These are phyloP conservation scores for Artemia sinica DNA, from an alignment of 2,888 invertebrate species.

Conservation along the genomic window DNA sequence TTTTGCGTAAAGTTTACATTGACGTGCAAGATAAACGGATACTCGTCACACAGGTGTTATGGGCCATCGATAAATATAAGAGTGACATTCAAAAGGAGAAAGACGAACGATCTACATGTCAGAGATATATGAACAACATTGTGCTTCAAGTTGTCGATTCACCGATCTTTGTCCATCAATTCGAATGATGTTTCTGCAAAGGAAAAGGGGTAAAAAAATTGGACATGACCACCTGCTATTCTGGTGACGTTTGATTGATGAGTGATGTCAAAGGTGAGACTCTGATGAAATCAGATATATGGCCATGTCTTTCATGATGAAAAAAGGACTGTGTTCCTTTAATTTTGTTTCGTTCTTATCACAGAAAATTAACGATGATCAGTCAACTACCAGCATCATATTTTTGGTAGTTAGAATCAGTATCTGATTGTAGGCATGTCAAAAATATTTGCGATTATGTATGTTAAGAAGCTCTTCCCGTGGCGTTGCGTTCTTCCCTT, in stretches of 20 bases:
- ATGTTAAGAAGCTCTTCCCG: too few relatives aligned
- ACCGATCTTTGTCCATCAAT: not conserved
- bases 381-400: too few relatives aligned
- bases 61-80: conserved; percentile 11
- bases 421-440: too few relatives aligned
- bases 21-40: not conserved
- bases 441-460: too few relatives aligned
- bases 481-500: too few relatives aligned
- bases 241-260: conserved; percentile 5
- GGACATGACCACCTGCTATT: conserved; percentile 14
- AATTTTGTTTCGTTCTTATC: too few relatives aligned
- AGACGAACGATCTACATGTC: conserved; percentile 6
- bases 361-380: too few relatives aligned
- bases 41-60: conserved; percentile 4
- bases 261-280: conserved; percentile 7
- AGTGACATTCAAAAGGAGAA: not conserved
- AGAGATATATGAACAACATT: not conserved
- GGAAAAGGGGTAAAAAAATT: conserved; percentile 4
- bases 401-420: too few relatives aligned
- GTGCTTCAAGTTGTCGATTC: conserved; percentile 6
- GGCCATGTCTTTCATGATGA: not conserved
- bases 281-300: conserved; percentile 8
- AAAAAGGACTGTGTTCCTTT: not conserved
- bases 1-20: not conserved
- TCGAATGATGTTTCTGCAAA: not conserved